These are phyloP conservation scores for Drosophila biarmipes DNA, from an alignment of 1,140 invertebrate genomes.

Conservation along the genomic window DNA sequence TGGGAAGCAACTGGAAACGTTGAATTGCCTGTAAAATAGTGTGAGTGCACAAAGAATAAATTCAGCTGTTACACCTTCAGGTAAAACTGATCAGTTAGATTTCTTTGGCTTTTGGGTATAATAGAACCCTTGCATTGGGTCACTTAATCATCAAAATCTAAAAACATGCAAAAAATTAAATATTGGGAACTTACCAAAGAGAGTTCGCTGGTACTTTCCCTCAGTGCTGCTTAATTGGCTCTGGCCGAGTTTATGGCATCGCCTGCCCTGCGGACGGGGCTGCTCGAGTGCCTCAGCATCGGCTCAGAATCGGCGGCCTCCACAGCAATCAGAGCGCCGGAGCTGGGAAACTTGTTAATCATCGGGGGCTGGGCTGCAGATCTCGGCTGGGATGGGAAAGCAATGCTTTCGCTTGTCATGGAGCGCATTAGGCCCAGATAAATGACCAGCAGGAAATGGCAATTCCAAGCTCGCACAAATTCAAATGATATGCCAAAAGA, in stretches of 20 bases:
- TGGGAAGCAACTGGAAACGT: too few relatives aligned
- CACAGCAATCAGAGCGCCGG: slow-evolving; percentile 24
- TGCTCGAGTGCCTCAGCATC: slow-evolving; percentile 37
- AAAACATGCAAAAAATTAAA: too few relatives aligned
- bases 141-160: too few relatives aligned
- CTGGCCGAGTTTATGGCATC: slow-evolving; percentile 32
- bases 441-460: slow-evolving; percentile 66
- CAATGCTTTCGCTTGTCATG: slow-evolving; percentile 60
- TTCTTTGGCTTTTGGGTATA: too few relatives aligned
- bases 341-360: slow-evolving; percentile 43
- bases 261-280: neutral
- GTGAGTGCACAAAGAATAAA: too few relatives aligned
- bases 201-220: neutral
- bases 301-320: slow-evolving; percentile 9
- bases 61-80: too few relatives aligned
- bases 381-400: neutral
- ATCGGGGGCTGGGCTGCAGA: slow-evolving; percentile 7
- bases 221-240: slow-evolving; percentile 40
- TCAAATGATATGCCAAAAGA: slow-evolving; percentile 68
- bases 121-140: too few relatives aligned
- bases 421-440: slow-evolving; percentile 60
- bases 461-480: slow-evolving; percentile 50
- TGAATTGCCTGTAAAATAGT: too few relatives aligned
- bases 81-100: too few relatives aligned
- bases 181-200: too few relatives aligned